Evolutionary conservation across 1,140 invertebrate species (phyloP), one percentile per base, ranked within the genome.

Genomic region (Neodiprion virginianus): DNA sequence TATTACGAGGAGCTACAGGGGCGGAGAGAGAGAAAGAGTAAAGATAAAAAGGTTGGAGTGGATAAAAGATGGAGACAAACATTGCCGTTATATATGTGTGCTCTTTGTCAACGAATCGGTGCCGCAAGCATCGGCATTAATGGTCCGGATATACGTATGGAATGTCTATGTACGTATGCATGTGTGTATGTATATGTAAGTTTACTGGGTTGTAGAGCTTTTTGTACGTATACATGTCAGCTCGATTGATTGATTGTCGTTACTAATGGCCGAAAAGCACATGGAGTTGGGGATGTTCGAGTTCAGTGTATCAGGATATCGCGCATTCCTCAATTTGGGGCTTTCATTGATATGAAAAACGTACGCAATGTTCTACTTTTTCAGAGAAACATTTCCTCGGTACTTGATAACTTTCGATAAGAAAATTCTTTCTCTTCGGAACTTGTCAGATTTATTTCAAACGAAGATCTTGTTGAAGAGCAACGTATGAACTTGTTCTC

Each of bases 231-330:
- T 61, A 61, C 5, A 61, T 17, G 53, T 61, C 53, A 61, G 53
- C 11, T 61, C 53, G n/a, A 61, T 61, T 61, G 53, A 61, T 61
- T 61, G 53, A 61, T 61, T 17, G 53, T 61, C 53, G n/a, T 61
- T 61, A 61, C 11, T 61, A 61, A 61, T 61, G 53, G 53, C 4
- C 4, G 53, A 5, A 17, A 61, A 9, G 53, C 53, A 14, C 53
- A 61, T 61, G 53, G n/a, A 61, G 53, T 12, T 40, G 28, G 28
- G 28, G 28, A 40, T 40, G n/a, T 61, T 61, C 53, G n/a, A 61
- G 53, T 61, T 61, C 53, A 17, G n/a, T 12, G 53, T 5, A 9
- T 61, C 53, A 61, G 53, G 3, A 17, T 14, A 61, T 61, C n/a
- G 53, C 53, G 7, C 28, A 40, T 40, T 40, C 28, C 28, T 40